A percentile compares a stretch with the other conserved stretches of the same genome.
These are phyloP conservation scores for Hippolais icterina DNA, from an alignment of 2,113 vertebrate genomes.

Conservation along the genomic window DNA sequence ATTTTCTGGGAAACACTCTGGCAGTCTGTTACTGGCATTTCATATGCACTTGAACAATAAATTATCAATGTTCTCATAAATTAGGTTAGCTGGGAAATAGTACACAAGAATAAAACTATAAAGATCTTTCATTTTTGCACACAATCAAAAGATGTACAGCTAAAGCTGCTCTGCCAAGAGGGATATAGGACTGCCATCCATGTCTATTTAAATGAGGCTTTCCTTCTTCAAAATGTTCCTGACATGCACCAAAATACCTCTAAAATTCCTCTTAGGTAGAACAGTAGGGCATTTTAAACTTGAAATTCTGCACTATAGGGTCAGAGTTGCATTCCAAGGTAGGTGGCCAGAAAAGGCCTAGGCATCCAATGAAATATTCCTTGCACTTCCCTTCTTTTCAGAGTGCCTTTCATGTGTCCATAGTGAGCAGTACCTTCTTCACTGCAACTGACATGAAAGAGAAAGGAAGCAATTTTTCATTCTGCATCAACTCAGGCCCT, in stretches of 20 bases:
- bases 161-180: not conserved
- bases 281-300: not conserved
- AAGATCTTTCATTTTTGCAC: not conserved
- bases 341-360: not conserved
- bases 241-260: not conserved
- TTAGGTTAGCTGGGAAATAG: not conserved
- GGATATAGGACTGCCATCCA: not conserved
- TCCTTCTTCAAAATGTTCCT: not conserved
- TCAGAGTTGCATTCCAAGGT: not conserved
- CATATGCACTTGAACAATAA: not conserved
- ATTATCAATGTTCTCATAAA: not conserved
- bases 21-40: not conserved
- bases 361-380: not conserved
- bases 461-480: not conserved
- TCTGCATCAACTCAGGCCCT: not conserved
- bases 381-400: not conserved
- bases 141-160: not conserved
- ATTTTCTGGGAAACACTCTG: not conserved
- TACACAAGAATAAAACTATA: not conserved
- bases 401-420: not conserved
- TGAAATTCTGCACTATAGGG: not conserved
- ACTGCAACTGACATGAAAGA: not conserved
- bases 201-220: not conserved
- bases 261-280: not conserved
- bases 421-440: not conserved